phyloP scores from a whole-genome alignment of 2,888 invertebrate genomes.

The Philopedon plagiatum region DNA sequence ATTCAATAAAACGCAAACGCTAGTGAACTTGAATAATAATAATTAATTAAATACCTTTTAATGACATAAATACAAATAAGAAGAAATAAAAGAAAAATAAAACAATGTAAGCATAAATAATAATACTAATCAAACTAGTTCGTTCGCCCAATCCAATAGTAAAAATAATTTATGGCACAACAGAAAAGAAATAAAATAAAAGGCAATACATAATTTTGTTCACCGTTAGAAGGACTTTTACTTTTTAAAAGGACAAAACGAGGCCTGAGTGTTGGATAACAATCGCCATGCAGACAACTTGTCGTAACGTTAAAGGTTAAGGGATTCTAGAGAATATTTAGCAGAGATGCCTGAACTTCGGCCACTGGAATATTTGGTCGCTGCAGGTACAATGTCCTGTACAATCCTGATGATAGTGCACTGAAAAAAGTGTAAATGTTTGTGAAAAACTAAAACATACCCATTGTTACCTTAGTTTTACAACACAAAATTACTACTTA shows the following conservation, averaged over 20 bases:
- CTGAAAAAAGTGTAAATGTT: too few relatives aligned
- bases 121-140: not conserved
- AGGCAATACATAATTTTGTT: conserved; percentile 12
- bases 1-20: too few relatives aligned
- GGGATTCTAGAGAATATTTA: too few relatives aligned
- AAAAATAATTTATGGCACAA: conserved; percentile 19
- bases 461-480: too few relatives aligned
- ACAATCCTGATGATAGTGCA: too few relatives aligned
- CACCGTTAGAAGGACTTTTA: conserved; percentile 42
- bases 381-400: too few relatives aligned
- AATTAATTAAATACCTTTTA: not conserved
- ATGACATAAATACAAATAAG: not conserved
- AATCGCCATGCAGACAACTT: not conserved
- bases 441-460: too few relatives aligned
- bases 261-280: not conserved
- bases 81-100: not conserved
- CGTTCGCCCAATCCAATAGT: not conserved
- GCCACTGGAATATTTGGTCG: too few relatives aligned
- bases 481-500: too few relatives aligned
- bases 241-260: conserved; percentile 41
- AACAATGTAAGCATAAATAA: not conserved
- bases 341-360: too few relatives aligned
- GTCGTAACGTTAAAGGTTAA: not conserved
- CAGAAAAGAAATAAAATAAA: conserved; percentile 6
- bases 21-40: not conserved